Conservation (phyloP, 1,140 invertebrate species). For the Agraylea sexmaculata region DNA sequence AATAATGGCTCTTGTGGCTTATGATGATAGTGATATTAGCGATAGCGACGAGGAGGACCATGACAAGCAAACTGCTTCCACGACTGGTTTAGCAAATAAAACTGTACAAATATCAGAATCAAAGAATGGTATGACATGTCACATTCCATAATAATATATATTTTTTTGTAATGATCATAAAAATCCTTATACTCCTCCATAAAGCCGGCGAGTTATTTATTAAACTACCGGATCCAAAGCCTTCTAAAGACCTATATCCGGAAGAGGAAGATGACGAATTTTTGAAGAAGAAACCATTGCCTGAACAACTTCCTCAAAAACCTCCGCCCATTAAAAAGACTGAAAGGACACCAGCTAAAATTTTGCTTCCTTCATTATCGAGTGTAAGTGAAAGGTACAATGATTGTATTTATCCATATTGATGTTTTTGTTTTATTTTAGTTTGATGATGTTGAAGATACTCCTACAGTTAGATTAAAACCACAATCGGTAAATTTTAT, state of each 20-base stretch:
- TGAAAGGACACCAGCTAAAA: conserved; percentile 26
- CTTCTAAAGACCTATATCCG: conserved; percentile 22
- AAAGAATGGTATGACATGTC: no score
- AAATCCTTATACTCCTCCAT: no score
- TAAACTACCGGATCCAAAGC: conserved; percentile 27
- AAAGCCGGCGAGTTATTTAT: conserved; percentile 26
- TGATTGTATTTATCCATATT: conserved; percentile 1
- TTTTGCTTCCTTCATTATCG: conserved; percentile 29
- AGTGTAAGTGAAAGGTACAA: conserved; percentile 14
- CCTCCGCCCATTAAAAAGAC: neutral
- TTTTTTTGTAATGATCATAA: no score
- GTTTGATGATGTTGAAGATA: conserved; percentile 41
- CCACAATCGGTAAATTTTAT: conserved; percentile 26
- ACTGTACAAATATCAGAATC: no score
- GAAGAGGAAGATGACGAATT: conserved; percentile 47
- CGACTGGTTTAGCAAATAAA: no score
- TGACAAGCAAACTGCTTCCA: no score
- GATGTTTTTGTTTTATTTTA: conserved; percentile 24
- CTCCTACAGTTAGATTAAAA: conserved; percentile 29
- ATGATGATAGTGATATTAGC: conserved; percentile 36
- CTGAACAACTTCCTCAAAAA: conserved; percentile 18
- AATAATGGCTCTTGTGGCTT: conserved; percentile 35
- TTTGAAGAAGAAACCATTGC: conserved; percentile 40
- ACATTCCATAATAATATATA: no score
- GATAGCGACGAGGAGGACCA: conserved; percentile 32